Base-by-base conservation (phyloP, 2,113 vertebrate genomes). In the Gorsachius goisagi region DNA sequence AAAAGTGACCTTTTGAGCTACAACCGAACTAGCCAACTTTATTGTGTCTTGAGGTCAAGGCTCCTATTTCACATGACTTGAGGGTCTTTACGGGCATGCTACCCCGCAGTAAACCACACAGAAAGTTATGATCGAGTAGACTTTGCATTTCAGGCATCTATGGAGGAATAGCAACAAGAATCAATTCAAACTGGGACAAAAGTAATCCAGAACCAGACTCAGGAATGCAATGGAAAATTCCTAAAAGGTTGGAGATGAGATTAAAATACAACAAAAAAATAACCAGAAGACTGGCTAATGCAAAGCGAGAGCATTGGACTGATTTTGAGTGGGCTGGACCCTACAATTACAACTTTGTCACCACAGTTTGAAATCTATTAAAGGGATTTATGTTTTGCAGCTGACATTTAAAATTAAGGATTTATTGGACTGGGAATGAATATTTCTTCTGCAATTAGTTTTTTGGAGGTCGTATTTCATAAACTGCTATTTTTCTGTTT, bases 381-480 rank as follows among this genome's bases (percentile, higher is more conserved):
- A 94, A 94, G 89, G 96, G 93, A 97, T 97, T 97, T 97, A 97
- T 95, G 92, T 78, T 97, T 97, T 97, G 95, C 93, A 97, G 95
- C 73, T 97, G 97, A 97, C 93, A 97, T 97, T 98, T 98, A 95
- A 98, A 98, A 97, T 95, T 92, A 95, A 97, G 97, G 96, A 97
- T 96, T 98, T 97, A 97, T 97, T 97, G 90, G 91, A 89, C 89
- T 96, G 69, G 52, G 95, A 97, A 82, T 95, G 96, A 97, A 93
- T 97, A 97, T 96, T 96, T 97, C 91, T 97, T 90, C 78, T 93
- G 90, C 95, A 97, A 97, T 98, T 96, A 97, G 97, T 91, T 97
- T 96, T 97, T 97, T 96, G 77, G 95, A 97, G 88, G 95, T 96
- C 88, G 64, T 93, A 92, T 97, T 98, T 98, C 82, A 90, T 87